Evolutionary conservation across 1,140 invertebrate genomes (phyloP).

Genomic region (Heliothis subflexa): DNA sequence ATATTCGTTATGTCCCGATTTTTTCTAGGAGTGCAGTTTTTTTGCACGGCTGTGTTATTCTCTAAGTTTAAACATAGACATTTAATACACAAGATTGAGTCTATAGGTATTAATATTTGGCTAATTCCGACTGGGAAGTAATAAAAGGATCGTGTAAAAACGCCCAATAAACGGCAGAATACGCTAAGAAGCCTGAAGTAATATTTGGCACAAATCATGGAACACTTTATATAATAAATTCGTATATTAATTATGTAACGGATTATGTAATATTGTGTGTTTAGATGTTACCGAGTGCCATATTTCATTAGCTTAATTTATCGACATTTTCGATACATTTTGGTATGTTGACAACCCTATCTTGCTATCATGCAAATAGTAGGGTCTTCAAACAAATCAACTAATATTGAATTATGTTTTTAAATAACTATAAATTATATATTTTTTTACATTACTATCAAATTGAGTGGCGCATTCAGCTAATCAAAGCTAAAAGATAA

Average conservation of each 20-base stretch:
- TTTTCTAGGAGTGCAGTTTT: constrained; percentile 28
- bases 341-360: not conserved
- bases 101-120: constrained; percentile 33
- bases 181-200: constrained; percentile 48
- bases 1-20: not conserved
- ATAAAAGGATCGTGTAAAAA: constrained; percentile 1
- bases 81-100: not conserved
- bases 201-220: constrained; percentile 59
- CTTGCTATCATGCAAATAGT: too few species aligned
- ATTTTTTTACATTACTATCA: too few species aligned
- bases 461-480: too few species aligned
- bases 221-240: constrained; percentile 50
- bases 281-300: not conserved
- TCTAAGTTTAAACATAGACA: not conserved
- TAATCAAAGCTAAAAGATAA: too few species aligned
- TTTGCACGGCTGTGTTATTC: constrained; percentile 31
- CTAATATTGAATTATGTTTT: too few species aligned
- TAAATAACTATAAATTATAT: too few species aligned
- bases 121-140: constrained; percentile 35
- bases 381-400: too few species aligned
- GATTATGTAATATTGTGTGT: constrained; percentile 10
- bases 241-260: constrained; percentile 35
- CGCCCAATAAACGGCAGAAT: constrained; percentile 15
- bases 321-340: not conserved
- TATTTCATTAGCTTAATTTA: not conserved